phyloP scores from a whole-genome alignment of 2,113 vertebrate species.

The Gnathonemus longibarbis region DNA sequence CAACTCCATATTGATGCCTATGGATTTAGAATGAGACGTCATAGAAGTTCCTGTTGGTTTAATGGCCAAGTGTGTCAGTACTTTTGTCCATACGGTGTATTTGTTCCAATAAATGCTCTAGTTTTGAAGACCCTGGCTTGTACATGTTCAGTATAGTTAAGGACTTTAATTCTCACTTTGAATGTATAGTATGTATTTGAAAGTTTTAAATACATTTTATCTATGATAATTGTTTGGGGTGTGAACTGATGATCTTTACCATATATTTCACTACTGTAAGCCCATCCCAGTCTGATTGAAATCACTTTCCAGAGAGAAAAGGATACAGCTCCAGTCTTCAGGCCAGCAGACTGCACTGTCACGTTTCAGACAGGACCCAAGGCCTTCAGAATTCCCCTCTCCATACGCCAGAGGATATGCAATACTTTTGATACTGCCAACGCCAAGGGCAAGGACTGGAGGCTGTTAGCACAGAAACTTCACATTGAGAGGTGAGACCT shows the following conservation, averaged over 20 bases:
- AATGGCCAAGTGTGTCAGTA: background rate
- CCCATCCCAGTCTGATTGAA: no score
- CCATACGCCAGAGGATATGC: conserved; percentile 90
- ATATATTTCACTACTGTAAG: background rate
- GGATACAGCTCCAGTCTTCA: conserved; percentile 74
- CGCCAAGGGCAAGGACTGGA: conserved; percentile 96
- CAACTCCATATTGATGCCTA: background rate
- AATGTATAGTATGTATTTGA: background rate
- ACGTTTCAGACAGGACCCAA: conserved; percentile 84
- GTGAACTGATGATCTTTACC: background rate
- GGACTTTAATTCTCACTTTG: background rate
- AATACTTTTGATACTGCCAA: conserved; percentile 90
- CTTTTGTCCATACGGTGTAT: background rate
- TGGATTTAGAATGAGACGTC: background rate
- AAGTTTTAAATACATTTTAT: background rate
- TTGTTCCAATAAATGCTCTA: background rate
- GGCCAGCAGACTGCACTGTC: conserved; percentile 75
- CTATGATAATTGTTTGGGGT: background rate
- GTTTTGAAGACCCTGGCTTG: background rate
- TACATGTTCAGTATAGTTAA: background rate
- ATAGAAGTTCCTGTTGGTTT: background rate
- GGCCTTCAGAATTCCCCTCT: conserved; percentile 93
- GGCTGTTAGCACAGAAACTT: conserved; percentile 89
- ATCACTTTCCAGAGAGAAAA: conserved; percentile 64
- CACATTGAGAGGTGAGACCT: conserved; percentile 79